These are phyloP conservation scores for Thera obeliscata DNA, from an alignment of 2,888 invertebrate species.

Conservation along the genomic window DNA sequence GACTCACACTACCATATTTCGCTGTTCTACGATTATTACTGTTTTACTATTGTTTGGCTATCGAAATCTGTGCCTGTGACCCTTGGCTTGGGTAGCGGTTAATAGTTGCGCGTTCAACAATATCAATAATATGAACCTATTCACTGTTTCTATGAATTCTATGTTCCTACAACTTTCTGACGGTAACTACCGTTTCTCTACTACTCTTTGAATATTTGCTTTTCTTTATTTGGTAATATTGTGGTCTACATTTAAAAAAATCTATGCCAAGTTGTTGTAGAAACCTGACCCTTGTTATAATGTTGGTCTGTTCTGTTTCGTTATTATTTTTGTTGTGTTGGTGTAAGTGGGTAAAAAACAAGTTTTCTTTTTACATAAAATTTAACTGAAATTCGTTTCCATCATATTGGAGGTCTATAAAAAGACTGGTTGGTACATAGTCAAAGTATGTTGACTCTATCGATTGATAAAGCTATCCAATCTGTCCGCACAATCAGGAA, in stretches of 20 bases:
- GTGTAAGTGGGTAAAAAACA: too few species aligned
- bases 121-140: constrained; percentile 16
- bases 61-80: constrained; percentile 41
- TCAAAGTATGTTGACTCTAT: constrained; percentile 22
- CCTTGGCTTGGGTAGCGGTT: constrained; percentile 37
- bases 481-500: constrained; percentile 40
- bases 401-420: not conserved
- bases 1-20: constrained; percentile 30
- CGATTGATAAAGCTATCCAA: constrained; percentile 41
- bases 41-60: constrained; percentile 42
- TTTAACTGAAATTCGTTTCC: not conserved
- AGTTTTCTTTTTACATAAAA: too few species aligned
- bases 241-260: not conserved
- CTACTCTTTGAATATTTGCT: not conserved
- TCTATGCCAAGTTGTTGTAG: too few species aligned
- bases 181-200: too few species aligned
- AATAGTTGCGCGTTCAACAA: constrained; percentile 30
- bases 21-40: constrained; percentile 38
- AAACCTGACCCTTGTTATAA: too few species aligned
- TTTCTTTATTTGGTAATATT: not conserved
- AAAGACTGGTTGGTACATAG: not conserved
- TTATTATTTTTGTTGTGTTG: too few species aligned
- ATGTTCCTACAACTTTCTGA: not conserved
- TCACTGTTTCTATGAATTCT: not conserved
- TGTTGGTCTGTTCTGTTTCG: too few species aligned